phyloP scores from a whole-genome alignment of 2,797 vertebrate species.

The Poecilia wingei region DNA sequence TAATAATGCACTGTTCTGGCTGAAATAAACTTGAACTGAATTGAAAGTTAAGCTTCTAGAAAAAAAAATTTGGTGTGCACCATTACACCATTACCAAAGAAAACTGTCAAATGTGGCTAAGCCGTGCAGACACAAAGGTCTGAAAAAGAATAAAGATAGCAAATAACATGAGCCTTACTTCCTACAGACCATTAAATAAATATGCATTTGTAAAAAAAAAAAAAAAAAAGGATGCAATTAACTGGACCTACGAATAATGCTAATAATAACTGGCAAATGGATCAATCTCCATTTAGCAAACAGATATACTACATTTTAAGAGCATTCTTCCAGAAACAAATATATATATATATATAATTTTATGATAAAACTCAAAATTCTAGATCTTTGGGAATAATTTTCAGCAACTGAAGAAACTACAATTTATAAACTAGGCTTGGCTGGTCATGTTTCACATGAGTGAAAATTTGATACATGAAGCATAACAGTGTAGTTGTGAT shows the following conservation, averaged over 20 bases:
- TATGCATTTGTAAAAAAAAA: slow-evolving; percentile 15
- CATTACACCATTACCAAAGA: not conserved
- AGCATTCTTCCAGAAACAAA: not conserved
- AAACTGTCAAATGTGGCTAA: not conserved
- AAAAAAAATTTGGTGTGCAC: not conserved
- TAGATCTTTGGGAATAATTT: not conserved
- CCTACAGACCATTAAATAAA: slow-evolving; percentile 43
- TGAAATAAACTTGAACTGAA: no score
- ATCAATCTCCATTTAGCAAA: not conserved
- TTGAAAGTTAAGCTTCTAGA: not conserved
- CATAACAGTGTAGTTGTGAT: not conserved
- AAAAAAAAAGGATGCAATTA: not conserved
- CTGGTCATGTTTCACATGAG: not conserved
- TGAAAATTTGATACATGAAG: not conserved
- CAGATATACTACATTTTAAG: not conserved
- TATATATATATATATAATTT: not conserved
- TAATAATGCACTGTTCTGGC: no score
- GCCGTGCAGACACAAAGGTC: not conserved
- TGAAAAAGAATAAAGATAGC: slow-evolving; percentile 8
- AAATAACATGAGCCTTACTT: slow-evolving; percentile 13
- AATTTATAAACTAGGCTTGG: not conserved
- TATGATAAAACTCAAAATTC: not conserved
- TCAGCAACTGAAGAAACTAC: not conserved
- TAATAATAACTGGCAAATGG: not conserved
- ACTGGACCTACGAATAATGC: not conserved